A percentile compares a stretch with the other conserved stretches of the same genome.
These are phyloP conservation scores for Bimastos eiseni DNA, from an alignment of 2,888 invertebrate species.

Conservation along the genomic window DNA sequence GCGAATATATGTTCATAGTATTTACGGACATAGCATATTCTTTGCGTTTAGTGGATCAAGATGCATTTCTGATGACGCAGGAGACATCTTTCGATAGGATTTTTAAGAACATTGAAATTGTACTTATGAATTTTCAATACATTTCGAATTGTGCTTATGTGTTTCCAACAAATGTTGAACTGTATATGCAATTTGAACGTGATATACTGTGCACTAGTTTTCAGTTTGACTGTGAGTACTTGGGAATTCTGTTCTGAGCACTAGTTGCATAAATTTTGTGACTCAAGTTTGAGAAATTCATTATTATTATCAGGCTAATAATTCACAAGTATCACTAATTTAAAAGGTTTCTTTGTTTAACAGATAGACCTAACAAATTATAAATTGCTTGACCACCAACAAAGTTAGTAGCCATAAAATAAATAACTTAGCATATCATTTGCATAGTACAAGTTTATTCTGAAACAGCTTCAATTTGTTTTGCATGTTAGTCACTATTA, in stretches of 20 bases:
- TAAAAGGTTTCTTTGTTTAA: not conserved
- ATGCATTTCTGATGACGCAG: not conserved
- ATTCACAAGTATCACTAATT: not conserved
- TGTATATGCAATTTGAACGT: constrained; percentile 2
- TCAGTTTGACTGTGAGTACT: constrained; percentile 2
- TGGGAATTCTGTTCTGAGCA: not conserved
- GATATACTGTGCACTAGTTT: not conserved
- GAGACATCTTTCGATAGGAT: constrained; percentile 5
- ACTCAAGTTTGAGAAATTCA: not conserved
- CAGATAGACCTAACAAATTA: not conserved
- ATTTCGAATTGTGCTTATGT: not conserved
- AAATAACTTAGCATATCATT: not conserved
- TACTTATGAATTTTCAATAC: not conserved
- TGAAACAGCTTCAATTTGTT: not conserved
- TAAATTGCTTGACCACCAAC: not conserved
- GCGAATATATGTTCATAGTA: not conserved
- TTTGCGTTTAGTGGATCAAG: not conserved
- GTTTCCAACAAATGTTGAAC: not conserved
- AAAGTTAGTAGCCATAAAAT: not conserved
- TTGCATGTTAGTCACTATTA: not conserved
- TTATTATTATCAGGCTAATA: too few relatives aligned
- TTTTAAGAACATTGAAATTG: not conserved
- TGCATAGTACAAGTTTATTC: not conserved
- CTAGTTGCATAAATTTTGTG: not conserved
- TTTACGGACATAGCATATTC: not conserved